These are phyloP conservation scores for Plusia festucae DNA, from an alignment of 2,888 invertebrate species.

Conservation along the genomic window DNA sequence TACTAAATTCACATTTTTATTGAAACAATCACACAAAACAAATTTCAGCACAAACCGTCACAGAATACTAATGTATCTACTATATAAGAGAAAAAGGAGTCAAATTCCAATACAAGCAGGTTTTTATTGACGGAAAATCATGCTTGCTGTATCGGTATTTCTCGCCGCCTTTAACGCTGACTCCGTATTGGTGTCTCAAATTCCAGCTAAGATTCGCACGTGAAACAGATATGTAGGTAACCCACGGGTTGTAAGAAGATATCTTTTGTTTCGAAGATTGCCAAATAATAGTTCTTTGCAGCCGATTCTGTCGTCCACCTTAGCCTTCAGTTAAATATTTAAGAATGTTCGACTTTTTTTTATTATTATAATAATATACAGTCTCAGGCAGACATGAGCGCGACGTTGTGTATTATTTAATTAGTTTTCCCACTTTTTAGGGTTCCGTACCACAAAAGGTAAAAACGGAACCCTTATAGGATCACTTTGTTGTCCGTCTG, in stretches of 20 bases:
- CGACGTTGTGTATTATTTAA: no score
- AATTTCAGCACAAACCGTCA: slow-evolving; percentile 38
- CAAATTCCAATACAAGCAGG: slow-evolving; percentile 40
- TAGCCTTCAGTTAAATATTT: no score
- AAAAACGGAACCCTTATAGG: no score
- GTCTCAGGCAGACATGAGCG: no score
- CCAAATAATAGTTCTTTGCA: not conserved
- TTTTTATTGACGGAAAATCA: slow-evolving; percentile 22
- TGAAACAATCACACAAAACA: slow-evolving; percentile 55
- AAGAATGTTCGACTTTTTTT: no score
- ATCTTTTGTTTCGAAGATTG: not conserved
- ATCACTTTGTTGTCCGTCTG: no score
- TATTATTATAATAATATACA: no score
- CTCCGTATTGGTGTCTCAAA: not conserved
- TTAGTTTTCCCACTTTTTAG: no score
- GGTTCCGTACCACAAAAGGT: no score
- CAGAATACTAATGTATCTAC: slow-evolving; percentile 46
- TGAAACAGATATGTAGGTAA: not conserved
- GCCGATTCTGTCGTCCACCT: no score
- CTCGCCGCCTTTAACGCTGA: not conserved
- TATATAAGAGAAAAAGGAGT: slow-evolving; percentile 33
- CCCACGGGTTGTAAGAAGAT: not conserved
- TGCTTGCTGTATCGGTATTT: not conserved
- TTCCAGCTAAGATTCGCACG: not conserved
- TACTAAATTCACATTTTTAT: slow-evolving; percentile 49